Percentiles rank a stretch among this genome's conserved stretches.
These are phyloP conservation scores for Hyperopisus bebe DNA, from an alignment of 2,113 vertebrate genomes.

Conservation along the genomic window DNA sequence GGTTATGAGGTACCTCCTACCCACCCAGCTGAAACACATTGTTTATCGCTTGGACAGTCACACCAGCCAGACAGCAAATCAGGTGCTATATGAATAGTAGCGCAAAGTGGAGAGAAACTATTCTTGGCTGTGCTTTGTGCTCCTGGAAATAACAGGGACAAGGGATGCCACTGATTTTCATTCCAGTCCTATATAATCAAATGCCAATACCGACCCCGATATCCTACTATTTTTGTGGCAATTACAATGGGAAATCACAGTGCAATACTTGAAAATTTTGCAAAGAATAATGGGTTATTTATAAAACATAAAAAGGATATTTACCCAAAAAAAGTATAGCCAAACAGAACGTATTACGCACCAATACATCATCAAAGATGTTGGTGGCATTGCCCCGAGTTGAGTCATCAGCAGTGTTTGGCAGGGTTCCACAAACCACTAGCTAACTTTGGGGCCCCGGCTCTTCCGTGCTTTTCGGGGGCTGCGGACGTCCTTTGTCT, in stretches of 20 bases:
- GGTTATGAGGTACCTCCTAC: neutral
- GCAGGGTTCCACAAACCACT: neutral
- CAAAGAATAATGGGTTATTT: neutral
- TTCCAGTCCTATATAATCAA: neutral
- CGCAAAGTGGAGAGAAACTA: neutral
- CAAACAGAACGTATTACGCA: neutral
- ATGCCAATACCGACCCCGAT: neutral
- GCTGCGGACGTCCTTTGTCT: no score
- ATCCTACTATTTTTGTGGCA: neutral
- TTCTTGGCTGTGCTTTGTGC: neutral
- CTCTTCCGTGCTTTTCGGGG: no score
- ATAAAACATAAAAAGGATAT: neutral
- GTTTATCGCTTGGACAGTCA: neutral
- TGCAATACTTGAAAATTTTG: neutral
- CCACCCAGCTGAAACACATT: neutral
- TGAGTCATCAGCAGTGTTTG: neutral
- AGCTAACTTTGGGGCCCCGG: neutral
- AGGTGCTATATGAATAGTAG: neutral
- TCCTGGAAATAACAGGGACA: neutral
- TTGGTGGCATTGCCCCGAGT: neutral
- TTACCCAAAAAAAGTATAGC: neutral
- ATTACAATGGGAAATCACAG: neutral
- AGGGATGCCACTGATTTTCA: neutral
- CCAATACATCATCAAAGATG: neutral
- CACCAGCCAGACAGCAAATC: neutral